Evolutionary conservation across 2,797 vertebrate genomes (phyloP).

Genomic region (Pangasius mekongensis): DNA sequence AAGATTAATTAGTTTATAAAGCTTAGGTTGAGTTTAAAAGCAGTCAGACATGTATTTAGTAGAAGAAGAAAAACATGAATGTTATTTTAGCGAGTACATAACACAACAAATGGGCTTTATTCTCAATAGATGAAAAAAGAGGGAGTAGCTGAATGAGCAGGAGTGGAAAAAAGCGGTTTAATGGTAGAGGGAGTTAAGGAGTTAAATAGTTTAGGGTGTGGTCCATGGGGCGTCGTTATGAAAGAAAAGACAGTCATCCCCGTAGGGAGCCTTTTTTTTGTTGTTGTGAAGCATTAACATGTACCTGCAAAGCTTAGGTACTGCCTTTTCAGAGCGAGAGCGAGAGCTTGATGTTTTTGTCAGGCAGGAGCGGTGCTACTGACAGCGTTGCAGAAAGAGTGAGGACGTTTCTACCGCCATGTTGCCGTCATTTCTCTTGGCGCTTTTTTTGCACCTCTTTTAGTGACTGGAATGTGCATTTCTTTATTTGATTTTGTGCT

Average conservation of each 20-base stretch:
- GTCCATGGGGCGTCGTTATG: constrained; percentile 48
- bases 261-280: constrained; percentile 66
- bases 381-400: constrained; percentile 50
- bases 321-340: constrained; percentile 43
- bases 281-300: constrained; percentile 54
- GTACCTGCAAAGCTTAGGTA: constrained; percentile 60
- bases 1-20: neutral
- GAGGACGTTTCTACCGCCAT: constrained; percentile 48
- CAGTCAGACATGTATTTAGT: neutral
- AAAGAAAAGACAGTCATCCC: constrained; percentile 59
- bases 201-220: constrained; percentile 50
- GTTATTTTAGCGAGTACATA: neutral
- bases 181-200: constrained; percentile 11
- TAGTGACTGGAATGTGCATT: neutral
- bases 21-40: neutral
- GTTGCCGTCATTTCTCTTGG: neutral
- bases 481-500: neutral
- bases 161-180: constrained; percentile 27
- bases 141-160: constrained; percentile 26
- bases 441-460: neutral
- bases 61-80: neutral
- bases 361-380: constrained; percentile 50
- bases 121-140: constrained; percentile 43
- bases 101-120: constrained; percentile 27
- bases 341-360: constrained; percentile 51